Evolutionary conservation across 2,113 vertebrate species (phyloP).

Genomic region (Malurus alboscapulatus): DNA sequence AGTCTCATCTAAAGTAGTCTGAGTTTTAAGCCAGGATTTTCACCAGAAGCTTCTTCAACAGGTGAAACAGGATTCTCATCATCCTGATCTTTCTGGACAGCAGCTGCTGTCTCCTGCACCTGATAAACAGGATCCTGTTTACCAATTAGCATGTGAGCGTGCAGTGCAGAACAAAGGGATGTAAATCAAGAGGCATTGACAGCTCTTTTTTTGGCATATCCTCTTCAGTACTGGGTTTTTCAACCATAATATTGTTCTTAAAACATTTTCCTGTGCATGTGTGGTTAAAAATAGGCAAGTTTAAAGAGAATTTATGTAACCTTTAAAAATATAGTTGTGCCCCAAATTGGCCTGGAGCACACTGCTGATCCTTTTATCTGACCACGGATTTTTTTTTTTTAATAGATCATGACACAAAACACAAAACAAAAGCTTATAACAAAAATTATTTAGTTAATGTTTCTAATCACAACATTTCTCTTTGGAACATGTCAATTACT

Average conservation of each 20-base stretch:
- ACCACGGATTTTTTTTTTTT: not conserved
- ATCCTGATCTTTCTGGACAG: slow-evolving; percentile 25
- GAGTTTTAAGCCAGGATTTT: not conserved
- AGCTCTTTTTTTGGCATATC: slow-evolving; percentile 7
- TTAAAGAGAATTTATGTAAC: not conserved
- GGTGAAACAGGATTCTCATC: slow-evolving; percentile 6
- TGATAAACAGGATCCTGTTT: slow-evolving; percentile 37
- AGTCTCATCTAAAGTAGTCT: not conserved
- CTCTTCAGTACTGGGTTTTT: not conserved
- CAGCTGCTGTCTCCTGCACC: not conserved
- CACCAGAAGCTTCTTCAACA: not conserved
- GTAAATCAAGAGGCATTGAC: not conserved
- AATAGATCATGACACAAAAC: not conserved
- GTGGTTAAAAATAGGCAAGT: not conserved
- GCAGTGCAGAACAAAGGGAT: not conserved
- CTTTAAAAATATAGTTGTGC: not conserved
- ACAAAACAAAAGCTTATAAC: not conserved
- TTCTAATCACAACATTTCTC: not conserved
- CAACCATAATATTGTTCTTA: not conserved
- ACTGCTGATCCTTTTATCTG: not conserved
- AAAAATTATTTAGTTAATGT: not conserved
- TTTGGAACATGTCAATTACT: not conserved
- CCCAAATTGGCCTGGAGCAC: not conserved
- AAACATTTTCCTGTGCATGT: not conserved
- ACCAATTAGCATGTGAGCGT: not conserved